Evolutionary conservation across 2,797 vertebrate genomes (phyloP).

Genomic region (Odontamblyopus lacepedii): DNA sequence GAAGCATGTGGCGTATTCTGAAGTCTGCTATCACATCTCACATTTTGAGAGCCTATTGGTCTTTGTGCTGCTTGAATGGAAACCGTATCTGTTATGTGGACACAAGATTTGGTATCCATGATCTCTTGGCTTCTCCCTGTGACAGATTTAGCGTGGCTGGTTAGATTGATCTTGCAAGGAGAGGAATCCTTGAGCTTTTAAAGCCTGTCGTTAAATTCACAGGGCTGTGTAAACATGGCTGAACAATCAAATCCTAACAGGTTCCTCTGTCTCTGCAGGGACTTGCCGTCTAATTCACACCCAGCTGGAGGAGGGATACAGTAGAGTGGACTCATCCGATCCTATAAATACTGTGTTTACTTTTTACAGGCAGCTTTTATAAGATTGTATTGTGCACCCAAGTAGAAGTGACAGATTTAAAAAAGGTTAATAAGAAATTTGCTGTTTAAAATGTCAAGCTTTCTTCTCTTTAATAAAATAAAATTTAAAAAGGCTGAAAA

Average conservation of each 20-base stretch:
- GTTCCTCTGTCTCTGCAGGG: constrained; percentile 18
- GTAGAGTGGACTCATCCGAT: background rate
- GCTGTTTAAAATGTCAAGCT: background rate
- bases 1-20: constrained; percentile 31
- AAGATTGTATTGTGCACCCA: background rate
- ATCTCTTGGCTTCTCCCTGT: constrained; percentile 2
- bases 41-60: constrained; percentile 17
- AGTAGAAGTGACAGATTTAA: background rate
- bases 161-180: constrained; percentile 32
- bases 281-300: constrained; percentile 34
- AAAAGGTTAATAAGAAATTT: background rate
- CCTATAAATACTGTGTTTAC: background rate
- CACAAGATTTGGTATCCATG: constrained; percentile 14
- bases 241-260: constrained; percentile 26
- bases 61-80: constrained; percentile 34
- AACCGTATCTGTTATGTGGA: constrained; percentile 12
- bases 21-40: constrained; percentile 26
- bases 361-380: background rate
- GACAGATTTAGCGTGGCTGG: constrained; percentile 26
- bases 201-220: constrained; percentile 34
- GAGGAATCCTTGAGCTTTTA: constrained; percentile 30
- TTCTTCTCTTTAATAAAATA: background rate
- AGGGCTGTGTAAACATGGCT: constrained; percentile 31
- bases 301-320: constrained; percentile 6
- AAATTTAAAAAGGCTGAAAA: background rate